Conservation (phyloP, 1,140 invertebrate genomes). For the Cotesia vestalis region DNA sequence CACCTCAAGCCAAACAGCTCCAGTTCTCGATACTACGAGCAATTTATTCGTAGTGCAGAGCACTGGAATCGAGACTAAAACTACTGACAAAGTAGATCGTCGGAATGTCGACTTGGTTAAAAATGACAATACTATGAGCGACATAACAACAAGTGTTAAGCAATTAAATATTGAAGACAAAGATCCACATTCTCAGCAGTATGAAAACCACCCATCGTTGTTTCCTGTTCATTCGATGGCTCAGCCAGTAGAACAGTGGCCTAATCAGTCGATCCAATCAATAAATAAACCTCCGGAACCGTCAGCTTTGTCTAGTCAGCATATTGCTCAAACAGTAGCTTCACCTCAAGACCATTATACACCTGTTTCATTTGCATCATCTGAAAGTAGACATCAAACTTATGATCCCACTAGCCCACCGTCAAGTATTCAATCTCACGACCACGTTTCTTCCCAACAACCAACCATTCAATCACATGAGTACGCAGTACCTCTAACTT, state of each 20-base stretch:
- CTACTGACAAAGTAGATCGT: background rate
- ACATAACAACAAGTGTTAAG: constrained; percentile 21
- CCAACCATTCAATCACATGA: background rate
- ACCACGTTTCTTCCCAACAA: background rate
- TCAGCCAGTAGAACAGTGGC: constrained; percentile 19
- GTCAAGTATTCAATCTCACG: background rate
- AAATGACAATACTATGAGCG: constrained; percentile 9
- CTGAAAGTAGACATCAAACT: background rate
- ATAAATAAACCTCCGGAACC: constrained; percentile 14
- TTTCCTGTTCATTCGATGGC: constrained; percentile 24
- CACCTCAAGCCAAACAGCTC: background rate
- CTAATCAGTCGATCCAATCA: background rate
- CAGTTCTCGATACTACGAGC: background rate
- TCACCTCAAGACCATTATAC: background rate
- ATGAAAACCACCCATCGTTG: constrained; percentile 39
- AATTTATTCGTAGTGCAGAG: background rate
- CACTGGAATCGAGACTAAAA: background rate
- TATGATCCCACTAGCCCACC: background rate
- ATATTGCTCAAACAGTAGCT: background rate
- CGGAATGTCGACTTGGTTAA: background rate
- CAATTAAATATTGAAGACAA: constrained; percentile 40
- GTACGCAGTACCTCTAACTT: background rate
- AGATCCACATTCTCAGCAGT: constrained; percentile 27
- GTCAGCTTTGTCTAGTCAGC: constrained; percentile 7
- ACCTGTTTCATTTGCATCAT: background rate